Evolutionary conservation across 2,888 invertebrate genomes (phyloP).

Genomic region (Sinopyrophorus schimmeli): DNA sequence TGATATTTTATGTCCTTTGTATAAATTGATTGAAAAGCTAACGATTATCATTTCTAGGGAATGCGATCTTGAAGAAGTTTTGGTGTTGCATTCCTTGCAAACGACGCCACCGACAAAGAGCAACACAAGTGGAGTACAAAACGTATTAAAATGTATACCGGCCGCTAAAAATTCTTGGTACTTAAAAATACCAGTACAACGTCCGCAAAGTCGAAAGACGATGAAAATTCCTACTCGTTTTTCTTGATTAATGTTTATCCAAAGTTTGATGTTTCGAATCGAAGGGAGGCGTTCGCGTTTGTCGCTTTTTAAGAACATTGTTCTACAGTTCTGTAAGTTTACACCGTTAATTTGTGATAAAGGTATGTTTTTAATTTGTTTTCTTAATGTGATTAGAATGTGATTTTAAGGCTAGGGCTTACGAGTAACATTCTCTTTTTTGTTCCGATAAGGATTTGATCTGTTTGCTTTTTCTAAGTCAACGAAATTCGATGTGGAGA

Average conservation of each 20-base stretch:
- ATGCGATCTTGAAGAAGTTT: constrained; percentile 72
- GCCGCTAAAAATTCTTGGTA: constrained; percentile 35
- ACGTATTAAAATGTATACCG: constrained; percentile 52
- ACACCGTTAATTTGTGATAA: constrained; percentile 10
- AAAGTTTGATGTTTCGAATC: too few species aligned
- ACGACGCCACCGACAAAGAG: constrained; percentile 38
- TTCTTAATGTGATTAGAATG: constrained; percentile 1
- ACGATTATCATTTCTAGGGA: constrained; percentile 58
- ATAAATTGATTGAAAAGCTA: too few species aligned
- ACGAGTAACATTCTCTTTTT: too few species aligned
- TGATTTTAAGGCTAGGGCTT: neutral
- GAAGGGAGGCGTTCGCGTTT: neutral
- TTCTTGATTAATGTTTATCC: constrained; percentile 15
- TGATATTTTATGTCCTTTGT: constrained; percentile 8
- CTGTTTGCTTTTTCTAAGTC: too few species aligned
- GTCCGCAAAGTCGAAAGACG: constrained; percentile 9
- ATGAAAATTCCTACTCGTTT: constrained; percentile 10
- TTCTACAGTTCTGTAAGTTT: constrained; percentile 4
- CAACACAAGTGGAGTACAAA: constrained; percentile 42
- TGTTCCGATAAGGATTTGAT: too few species aligned
- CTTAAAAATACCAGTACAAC: constrained; percentile 16
- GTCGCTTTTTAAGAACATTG: neutral
- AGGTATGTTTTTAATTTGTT: constrained; percentile 8
- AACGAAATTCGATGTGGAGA: too few species aligned
- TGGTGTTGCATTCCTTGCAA: constrained; percentile 57